Conservation (phyloP, 2,113 vertebrate species). For the Bos indicus region DNA sequence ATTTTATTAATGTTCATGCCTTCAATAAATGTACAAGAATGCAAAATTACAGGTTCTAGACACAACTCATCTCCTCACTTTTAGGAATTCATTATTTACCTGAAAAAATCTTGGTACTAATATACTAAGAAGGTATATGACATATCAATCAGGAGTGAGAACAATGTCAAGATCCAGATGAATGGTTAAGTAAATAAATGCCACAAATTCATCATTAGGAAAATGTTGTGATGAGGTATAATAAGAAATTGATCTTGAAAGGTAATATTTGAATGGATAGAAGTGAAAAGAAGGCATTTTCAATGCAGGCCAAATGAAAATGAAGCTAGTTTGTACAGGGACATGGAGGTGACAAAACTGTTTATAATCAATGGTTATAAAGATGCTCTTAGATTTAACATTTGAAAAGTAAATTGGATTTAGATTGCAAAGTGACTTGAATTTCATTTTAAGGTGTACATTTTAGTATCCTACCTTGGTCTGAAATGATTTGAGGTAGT, state of each 20-base stretch:
- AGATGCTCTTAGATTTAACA: not conserved
- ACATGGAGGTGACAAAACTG: not conserved
- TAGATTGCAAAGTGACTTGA: not conserved
- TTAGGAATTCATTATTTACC: not conserved
- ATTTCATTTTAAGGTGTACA: not conserved
- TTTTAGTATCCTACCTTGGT: not conserved
- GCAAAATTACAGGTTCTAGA: not conserved
- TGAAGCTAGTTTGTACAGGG: not conserved
- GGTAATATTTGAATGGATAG: not conserved
- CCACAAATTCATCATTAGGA: not conserved
- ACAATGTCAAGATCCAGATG: not conserved
- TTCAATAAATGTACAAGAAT: not conserved
- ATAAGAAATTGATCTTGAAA: not conserved
- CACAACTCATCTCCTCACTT: not conserved
- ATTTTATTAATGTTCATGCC: not conserved
- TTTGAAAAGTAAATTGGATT: not conserved
- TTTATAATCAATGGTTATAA: not conserved
- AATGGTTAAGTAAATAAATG: not conserved
- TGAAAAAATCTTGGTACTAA: not conserved
- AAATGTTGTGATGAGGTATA: not conserved
- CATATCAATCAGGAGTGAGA: not conserved
- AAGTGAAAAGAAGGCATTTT: not conserved
- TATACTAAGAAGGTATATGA: not conserved
- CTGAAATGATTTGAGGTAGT: not conserved
- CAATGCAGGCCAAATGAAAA: not conserved